Percentiles rank a stretch among this genome's conserved stretches.
Conservation (phyloP, 2,797 vertebrate species). For the Rhinichthys osculus region DNA sequence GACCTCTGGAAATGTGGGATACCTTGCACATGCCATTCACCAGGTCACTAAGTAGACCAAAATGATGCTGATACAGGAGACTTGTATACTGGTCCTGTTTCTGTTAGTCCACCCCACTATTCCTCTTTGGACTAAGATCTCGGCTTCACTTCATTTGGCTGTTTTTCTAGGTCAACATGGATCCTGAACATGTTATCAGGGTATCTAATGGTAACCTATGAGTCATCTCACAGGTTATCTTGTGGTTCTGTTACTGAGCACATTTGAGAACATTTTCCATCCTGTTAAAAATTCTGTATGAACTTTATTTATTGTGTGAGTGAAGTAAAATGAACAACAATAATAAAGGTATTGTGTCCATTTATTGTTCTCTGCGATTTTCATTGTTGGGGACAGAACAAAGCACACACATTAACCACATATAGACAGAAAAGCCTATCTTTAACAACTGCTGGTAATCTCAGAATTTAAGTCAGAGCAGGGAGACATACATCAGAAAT, state of each 20-base stretch:
- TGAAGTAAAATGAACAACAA: slow-evolving; percentile 26
- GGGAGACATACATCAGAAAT: background rate
- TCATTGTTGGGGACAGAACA: background rate
- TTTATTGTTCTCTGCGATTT: background rate
- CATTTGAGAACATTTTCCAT: slow-evolving; percentile 31
- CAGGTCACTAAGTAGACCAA: slow-evolving; percentile 87
- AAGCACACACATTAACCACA: background rate
- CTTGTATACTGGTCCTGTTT: background rate
- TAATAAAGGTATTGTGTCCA: slow-evolving; percentile 41
- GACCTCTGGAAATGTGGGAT: slow-evolving; percentile 89
- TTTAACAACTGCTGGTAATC: background rate
- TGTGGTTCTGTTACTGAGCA: slow-evolving; percentile 16
- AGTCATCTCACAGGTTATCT: background rate
- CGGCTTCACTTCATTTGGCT: slow-evolving; percentile 33
- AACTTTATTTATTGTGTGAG: slow-evolving; percentile 47
- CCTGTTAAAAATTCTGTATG: slow-evolving; percentile 5
- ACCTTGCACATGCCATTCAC: slow-evolving; percentile 93
- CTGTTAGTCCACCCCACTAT: slow-evolving; percentile 14
- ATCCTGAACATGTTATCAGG: slow-evolving; percentile 6
- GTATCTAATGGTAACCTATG: background rate
- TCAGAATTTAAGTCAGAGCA: background rate
- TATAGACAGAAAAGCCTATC: background rate
- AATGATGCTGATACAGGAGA: background rate
- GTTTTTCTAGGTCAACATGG: slow-evolving; percentile 31
- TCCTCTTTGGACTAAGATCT: slow-evolving; percentile 1